Percentiles rank a stretch among this genome's conserved stretches.
These are phyloP conservation scores for Leptatherina wallacei DNA, from an alignment of 2,797 vertebrate species.

Conservation along the genomic window DNA sequence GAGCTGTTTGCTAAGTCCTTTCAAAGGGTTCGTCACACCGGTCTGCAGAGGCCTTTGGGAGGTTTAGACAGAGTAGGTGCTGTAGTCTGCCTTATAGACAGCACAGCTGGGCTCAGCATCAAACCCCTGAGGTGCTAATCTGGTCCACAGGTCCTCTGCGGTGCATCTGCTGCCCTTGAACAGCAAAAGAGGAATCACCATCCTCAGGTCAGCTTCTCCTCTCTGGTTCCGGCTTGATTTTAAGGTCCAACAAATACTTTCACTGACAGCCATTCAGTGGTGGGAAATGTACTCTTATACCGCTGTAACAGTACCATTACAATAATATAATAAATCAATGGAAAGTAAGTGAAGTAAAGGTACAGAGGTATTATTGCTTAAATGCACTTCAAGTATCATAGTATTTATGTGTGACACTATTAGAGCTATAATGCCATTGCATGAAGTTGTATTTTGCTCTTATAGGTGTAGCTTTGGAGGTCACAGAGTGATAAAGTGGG, in stretches of 20 bases:
- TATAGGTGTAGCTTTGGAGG: not conserved
- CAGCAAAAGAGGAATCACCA: constrained; percentile 49
- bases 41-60: constrained; percentile 57
- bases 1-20: constrained; percentile 56
- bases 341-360: not conserved
- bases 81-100: constrained; percentile 47
- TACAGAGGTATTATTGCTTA: not conserved
- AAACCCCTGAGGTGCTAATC: constrained; percentile 75
- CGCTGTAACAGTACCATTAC: not conserved
- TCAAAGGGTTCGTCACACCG: constrained; percentile 51
- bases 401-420: not conserved
- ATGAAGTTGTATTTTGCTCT: not conserved
- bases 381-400: not conserved
- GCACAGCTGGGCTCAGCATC: constrained; percentile 78
- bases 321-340: not conserved
- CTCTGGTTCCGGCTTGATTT: constrained; percentile 38
- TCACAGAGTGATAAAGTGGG: not conserved
- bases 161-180: constrained; percentile 71
- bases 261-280: not conserved
- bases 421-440: not conserved
- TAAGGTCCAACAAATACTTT: constrained; percentile 40
- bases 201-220: constrained; percentile 46
- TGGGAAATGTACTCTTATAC: not conserved
- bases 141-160: constrained; percentile 64
- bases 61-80: constrained; percentile 73